Evolutionary conservation across 2,797 vertebrate genomes (phyloP).

Genomic region (Morelia viridis): DNA sequence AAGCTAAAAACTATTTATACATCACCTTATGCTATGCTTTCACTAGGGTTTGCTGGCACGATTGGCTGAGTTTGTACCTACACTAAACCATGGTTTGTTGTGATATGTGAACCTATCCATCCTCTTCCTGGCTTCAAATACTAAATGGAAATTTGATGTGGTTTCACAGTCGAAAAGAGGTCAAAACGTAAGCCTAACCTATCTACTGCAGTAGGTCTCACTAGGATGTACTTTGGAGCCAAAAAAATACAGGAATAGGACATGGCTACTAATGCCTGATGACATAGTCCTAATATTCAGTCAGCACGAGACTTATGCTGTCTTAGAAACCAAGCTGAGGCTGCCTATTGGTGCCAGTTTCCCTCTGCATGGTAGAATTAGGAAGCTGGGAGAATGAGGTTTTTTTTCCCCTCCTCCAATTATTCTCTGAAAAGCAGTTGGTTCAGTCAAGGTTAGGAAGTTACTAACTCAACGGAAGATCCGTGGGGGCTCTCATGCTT

Average conservation of each 20-base stretch:
- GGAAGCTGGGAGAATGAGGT: background rate
- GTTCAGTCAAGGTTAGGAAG: background rate
- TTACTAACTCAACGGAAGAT: background rate
- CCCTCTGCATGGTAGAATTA: background rate
- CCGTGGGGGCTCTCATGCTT: background rate
- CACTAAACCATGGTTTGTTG: background rate
- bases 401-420: fast-evolving
- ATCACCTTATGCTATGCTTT: background rate
- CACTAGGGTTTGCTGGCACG: background rate
- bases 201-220: background rate
- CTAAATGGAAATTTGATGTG: background rate
- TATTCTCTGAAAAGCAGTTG: background rate
- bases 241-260: background rate
- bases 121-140: background rate
- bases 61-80: background rate
- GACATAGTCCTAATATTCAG: background rate
- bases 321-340: background rate
- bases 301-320: background rate
- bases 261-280: too few species aligned
- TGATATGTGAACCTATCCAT: background rate
- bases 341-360: background rate
- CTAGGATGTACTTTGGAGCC: background rate
- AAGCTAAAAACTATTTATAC: background rate
- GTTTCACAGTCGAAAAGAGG: background rate
- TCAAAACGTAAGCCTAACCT: background rate